These are phyloP conservation scores for Meleagris gallopavo DNA, from an alignment of 2,113 vertebrate species.

Conservation along the genomic window DNA sequence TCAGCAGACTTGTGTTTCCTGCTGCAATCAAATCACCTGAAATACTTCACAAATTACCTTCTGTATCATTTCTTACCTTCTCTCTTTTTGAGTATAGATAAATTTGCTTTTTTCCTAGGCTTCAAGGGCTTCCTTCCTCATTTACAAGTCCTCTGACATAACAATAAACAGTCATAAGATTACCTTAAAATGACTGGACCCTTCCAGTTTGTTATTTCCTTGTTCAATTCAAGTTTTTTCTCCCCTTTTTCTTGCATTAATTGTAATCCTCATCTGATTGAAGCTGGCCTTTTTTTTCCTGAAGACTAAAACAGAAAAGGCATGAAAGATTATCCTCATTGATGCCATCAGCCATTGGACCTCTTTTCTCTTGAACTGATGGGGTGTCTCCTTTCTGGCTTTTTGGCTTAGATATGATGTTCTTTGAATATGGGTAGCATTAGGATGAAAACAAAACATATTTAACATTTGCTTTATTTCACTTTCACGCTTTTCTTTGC, in stretches of 20 bases:
- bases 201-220: background rate
- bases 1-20: background rate
- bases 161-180: background rate
- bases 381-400: background rate
- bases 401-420: background rate
- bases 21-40: fast-evolving
- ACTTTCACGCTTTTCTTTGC: background rate
- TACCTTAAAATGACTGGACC: background rate
- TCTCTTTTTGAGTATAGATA: background rate
- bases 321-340: background rate
- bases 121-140: background rate
- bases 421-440: background rate
- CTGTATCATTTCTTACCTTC: background rate
- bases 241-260: background rate
- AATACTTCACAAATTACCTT: background rate
- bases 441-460: background rate
- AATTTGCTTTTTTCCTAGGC: background rate
- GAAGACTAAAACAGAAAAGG: background rate
- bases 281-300: background rate
- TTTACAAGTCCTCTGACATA: background rate
- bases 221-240: background rate
- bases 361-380: background rate
- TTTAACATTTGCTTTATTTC: background rate
- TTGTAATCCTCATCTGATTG: background rate
- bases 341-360: background rate